phyloP scores from a whole-genome alignment of 2,797 vertebrate genomes.

The Myripristis jacobus region DNA sequence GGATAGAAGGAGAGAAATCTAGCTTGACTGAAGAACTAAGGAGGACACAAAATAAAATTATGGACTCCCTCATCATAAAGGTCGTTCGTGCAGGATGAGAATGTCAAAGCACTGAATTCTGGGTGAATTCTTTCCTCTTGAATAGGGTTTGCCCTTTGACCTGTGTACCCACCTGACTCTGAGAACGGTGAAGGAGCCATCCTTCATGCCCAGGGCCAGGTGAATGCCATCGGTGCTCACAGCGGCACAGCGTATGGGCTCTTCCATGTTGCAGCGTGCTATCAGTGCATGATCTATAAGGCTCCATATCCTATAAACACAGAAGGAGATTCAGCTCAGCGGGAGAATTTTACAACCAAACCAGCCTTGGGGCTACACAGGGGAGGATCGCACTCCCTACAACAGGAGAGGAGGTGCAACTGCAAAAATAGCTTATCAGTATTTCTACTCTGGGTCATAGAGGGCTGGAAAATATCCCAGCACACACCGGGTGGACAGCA shows the following conservation, averaged over 20 bases:
- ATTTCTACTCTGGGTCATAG: no score
- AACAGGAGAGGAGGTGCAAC: no score
- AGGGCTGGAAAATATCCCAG: no score
- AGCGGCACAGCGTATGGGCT: conserved; percentile 95
- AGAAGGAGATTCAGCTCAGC: conserved; percentile 10
- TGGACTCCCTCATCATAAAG: conserved; percentile 17
- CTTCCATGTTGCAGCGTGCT: conserved; percentile 99
- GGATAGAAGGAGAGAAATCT: conserved; percentile 40
- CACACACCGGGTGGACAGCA: no score
- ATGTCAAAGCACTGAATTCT: neutral
- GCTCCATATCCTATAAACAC: conserved; percentile 93
- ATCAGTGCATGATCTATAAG: conserved; percentile 97
- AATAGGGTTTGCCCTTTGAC: conserved; percentile 2
- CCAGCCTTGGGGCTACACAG: conserved; percentile 6
- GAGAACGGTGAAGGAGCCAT: conserved; percentile 97
- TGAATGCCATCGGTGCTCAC: conserved; percentile 97
- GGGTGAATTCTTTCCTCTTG: neutral
- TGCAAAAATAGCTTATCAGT: no score
- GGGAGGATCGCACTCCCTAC: no score
- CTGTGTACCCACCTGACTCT: conserved; percentile 89
- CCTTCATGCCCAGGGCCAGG: conserved; percentile 97
- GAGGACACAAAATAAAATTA: conserved; percentile 17
- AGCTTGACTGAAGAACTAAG: conserved; percentile 24
- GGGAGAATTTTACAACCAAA: neutral
- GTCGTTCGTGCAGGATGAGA: no score